Evolutionary conservation across 2,113 vertebrate genomes (phyloP), one percentile per base, ranked within the genome.

Genomic region (Colistium nudipinnis): DNA sequence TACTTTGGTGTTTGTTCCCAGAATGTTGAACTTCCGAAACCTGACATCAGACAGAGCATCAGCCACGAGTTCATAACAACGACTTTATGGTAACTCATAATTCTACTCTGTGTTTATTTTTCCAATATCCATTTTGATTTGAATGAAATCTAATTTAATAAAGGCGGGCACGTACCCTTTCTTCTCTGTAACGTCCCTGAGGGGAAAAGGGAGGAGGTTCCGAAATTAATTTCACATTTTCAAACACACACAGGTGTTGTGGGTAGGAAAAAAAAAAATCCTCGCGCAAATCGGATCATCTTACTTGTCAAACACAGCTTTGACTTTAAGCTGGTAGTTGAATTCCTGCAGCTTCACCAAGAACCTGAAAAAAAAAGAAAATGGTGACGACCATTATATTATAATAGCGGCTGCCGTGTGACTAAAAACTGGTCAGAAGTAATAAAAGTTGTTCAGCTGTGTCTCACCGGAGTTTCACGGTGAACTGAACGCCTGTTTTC

Each of bases 321-420:
- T 99, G 60, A 99, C 98, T 88, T 96, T 96, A 65, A 99, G 88
- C 51, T 96, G 96, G 85, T 99, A 99, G 87, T 99, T 99, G 54
- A 98, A 86, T 65, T 99, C 98, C 43, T 94, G 95, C 60, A 99
- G 88, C 69, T 95, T 99, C 88, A 99, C 96, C 91, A 99, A 90
- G 73, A 99, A 88, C 51, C 98, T 97, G 86, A 19, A 91, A 72
- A 80, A 10, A 41, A 33, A 38, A 1, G 2, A 62, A n/a, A n/a
- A n/a, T n/a, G n/a, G n/a, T n/a, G n/a, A n/a, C n/a, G n/a, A n/a
- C n/a, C n/a, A n/a, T n/a, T n/a, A n/a, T n/a, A n/a, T n/a, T n/a
- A n/a, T n/a, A n/a, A n/a, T n/a, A n/a, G n/a, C n/a, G n/a, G n/a
- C n/a, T n/a, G n/a, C n/a, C n/a, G n/a, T n/a, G n/a, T n/a, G n/a